Evolutionary conservation across 2,113 vertebrate species (phyloP).

Genomic region (Ammospiza nelsoni): DNA sequence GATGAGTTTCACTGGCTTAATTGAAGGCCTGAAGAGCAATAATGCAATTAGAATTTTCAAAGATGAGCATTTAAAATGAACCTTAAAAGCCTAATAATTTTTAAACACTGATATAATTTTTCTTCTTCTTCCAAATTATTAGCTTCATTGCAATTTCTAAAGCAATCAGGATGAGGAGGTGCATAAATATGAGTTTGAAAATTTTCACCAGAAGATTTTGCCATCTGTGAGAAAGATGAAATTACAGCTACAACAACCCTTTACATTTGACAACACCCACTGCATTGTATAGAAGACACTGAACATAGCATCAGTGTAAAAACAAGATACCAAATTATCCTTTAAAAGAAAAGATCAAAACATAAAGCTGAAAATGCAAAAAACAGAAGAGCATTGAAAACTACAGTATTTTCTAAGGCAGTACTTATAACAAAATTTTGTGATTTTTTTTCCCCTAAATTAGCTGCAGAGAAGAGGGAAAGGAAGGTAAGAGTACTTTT

Average conservation of each 20-base stretch:
- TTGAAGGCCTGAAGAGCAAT: not conserved
- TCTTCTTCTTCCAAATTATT: not conserved
- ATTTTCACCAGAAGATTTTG: not conserved
- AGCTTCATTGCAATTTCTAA: not conserved
- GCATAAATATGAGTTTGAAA: not conserved
- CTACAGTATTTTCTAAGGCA: not conserved
- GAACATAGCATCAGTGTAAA: not conserved
- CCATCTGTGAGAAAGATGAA: slow-evolving; percentile 19
- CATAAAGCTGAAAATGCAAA: not conserved
- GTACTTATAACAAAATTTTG: not conserved
- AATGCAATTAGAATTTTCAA: not conserved
- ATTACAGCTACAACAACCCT: not conserved
- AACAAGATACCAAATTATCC: not conserved
- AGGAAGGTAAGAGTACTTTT: not conserved
- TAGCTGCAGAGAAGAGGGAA: not conserved
- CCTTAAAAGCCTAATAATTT: not conserved
- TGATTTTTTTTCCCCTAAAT: not conserved
- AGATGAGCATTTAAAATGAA: not conserved
- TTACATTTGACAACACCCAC: not conserved
- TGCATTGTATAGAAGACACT: not conserved
- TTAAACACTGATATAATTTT: not conserved
- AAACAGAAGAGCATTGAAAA: not conserved
- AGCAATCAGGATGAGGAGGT: not conserved
- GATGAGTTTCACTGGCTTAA: not conserved
- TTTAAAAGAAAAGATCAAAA: not conserved